Conservation (phyloP, 2,797 vertebrate genomes). For the Acestrorhynchus altus region DNA sequence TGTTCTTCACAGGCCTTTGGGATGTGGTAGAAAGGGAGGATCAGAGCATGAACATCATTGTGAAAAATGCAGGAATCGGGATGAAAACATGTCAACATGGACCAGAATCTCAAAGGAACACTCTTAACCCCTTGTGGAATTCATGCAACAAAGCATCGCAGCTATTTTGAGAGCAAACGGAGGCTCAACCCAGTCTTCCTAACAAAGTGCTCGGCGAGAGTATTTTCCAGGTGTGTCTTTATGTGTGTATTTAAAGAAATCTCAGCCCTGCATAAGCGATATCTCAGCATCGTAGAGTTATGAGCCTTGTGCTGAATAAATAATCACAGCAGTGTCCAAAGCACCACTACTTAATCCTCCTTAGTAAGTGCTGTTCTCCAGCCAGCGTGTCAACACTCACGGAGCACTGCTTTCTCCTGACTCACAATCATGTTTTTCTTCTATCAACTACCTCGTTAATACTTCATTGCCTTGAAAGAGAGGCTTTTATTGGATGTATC, state of each 20-base stretch:
- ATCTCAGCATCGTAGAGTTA: background rate
- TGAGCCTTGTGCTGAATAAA: slow-evolving; percentile 13
- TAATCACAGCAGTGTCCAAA: slow-evolving; percentile 29
- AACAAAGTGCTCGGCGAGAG: no score
- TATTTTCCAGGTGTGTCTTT: no score
- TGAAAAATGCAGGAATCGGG: no score
- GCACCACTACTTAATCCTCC: slow-evolving; percentile 22
- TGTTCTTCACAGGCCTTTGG: no score
- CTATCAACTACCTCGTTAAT: slow-evolving; percentile 42
- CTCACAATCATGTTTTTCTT: slow-evolving; percentile 36
- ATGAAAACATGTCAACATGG: no score
- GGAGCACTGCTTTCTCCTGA: background rate
- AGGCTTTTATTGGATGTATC: slow-evolving; percentile 46
- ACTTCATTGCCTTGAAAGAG: slow-evolving; percentile 47
- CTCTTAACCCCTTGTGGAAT: no score
- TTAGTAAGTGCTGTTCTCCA: slow-evolving; percentile 14
- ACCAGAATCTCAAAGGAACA: no score
- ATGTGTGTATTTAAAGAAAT: background rate
- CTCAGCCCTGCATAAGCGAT: background rate
- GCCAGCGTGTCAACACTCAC: slow-evolving; percentile 11
- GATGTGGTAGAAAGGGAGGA: no score
- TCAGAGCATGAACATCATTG: no score
- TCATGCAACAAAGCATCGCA: no score
- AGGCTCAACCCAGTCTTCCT: no score
- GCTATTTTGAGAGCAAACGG: no score